phyloP scores from a whole-genome alignment of 1,140 invertebrate genomes.

The Eulimnadia texana region DNA sequence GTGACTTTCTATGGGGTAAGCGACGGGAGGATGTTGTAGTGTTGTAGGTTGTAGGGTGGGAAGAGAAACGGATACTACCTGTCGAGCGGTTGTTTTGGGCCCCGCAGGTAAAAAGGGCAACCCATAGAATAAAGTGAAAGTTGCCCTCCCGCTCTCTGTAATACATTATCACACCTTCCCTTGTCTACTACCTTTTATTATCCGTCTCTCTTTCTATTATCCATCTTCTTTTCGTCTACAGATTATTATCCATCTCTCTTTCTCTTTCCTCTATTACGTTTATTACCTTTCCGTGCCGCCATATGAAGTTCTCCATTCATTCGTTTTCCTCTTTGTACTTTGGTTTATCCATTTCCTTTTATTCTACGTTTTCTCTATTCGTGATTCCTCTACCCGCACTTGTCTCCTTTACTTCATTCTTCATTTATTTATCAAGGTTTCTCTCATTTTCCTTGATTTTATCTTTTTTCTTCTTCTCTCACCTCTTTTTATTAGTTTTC shows the following conservation, averaged over 20 bases:
- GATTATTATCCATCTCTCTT: background rate
- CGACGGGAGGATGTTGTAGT: too few relatives aligned
- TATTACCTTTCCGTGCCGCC: background rate
- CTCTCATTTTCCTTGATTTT: too few relatives aligned
- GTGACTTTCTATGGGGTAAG: too few relatives aligned
- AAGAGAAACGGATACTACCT: too few relatives aligned
- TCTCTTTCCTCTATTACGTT: background rate
- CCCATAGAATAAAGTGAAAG: background rate
- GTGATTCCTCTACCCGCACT: too few relatives aligned
- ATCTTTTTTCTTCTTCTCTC: background rate
- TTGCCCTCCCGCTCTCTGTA: background rate
- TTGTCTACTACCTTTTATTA: slow-evolving; percentile 3
- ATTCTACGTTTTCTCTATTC: too few relatives aligned
- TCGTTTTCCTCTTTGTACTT: background rate
- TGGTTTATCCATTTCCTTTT: too few relatives aligned
- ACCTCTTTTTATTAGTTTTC: background rate
- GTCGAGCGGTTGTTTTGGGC: background rate
- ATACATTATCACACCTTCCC: too few relatives aligned
- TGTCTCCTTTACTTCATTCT: too few relatives aligned
- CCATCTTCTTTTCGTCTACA: background rate
- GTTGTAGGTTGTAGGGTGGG: too few relatives aligned
- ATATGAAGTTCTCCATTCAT: background rate
- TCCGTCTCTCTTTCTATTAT: background rate
- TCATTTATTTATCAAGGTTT: too few relatives aligned
- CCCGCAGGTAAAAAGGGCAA: too few relatives aligned